Percentiles rank a stretch among this genome's conserved stretches.
These are phyloP conservation scores for Falcunculus frontatus DNA, from an alignment of 2,113 vertebrate genomes.

Conservation along the genomic window DNA sequence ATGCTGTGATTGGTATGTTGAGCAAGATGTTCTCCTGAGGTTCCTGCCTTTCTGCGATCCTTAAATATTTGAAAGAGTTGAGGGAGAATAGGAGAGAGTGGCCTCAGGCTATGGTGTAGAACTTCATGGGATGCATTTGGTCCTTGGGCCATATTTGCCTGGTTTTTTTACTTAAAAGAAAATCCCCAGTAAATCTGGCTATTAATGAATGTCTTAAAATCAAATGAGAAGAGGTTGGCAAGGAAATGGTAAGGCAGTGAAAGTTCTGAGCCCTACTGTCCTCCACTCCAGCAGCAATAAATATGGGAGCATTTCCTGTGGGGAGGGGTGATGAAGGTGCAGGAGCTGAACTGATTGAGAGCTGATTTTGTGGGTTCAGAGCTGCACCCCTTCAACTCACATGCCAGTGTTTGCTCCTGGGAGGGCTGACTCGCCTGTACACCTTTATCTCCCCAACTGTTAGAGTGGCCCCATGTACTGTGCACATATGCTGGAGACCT, in stretches of 20 bases:
- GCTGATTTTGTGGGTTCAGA: not conserved
- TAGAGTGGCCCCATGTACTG: not conserved
- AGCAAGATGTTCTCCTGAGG: not conserved
- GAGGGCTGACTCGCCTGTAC: not conserved
- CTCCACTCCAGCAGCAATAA: not conserved
- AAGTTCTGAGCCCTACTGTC: not conserved
- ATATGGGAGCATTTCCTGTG: not conserved
- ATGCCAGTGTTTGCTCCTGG: fast-evolving
- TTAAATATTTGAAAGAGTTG: slow-evolving; percentile 30
- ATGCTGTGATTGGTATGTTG: not conserved
- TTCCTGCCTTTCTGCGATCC: not conserved
- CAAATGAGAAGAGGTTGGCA: not conserved
- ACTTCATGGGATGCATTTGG: not conserved
- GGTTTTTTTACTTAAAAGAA: not conserved
- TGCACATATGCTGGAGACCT: slow-evolving; percentile 46
- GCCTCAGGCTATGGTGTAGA: not conserved
- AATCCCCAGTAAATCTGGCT: not conserved
- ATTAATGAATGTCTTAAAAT: slow-evolving; percentile 1
- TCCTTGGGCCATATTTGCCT: not conserved
- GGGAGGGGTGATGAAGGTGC: not conserved
- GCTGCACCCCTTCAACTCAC: fast-evolving
- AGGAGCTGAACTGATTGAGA: not conserved
- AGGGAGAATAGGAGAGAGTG: not conserved
- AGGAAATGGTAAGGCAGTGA: not conserved
- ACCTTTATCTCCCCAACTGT: not conserved